These are phyloP conservation scores for Dicrostonyx torquatus DNA, from an alignment of 2,797 vertebrate species.

Conservation along the genomic window DNA sequence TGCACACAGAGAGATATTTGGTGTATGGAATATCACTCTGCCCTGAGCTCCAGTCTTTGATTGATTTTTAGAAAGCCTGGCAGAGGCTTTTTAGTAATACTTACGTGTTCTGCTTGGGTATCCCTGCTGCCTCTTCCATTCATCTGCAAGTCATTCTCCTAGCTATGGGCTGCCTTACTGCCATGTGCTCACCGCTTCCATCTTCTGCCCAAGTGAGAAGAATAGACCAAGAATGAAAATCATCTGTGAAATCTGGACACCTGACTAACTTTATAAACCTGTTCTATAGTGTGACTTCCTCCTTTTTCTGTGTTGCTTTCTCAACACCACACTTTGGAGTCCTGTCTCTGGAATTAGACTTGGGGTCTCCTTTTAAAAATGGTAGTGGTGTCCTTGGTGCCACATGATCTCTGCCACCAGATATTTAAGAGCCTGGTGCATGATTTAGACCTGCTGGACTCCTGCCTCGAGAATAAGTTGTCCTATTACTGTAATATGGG, in stretches of 20 bases:
- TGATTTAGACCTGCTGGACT: constrained; percentile 3
- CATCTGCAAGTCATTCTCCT: constrained; percentile 69
- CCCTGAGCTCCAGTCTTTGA: constrained; percentile 58
- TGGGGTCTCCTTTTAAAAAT: background rate
- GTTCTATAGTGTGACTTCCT: constrained; percentile 39
- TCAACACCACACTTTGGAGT: constrained; percentile 18
- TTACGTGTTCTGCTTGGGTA: constrained; percentile 50
- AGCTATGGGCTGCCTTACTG: constrained; percentile 68
- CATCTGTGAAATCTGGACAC: constrained; percentile 62
- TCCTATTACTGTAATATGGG: constrained; percentile 24
- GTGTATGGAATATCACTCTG: constrained; percentile 73
- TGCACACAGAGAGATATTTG: constrained; percentile 57
- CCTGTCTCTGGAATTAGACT: background rate
- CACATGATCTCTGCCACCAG: constrained; percentile 30
- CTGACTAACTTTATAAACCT: constrained; percentile 62
- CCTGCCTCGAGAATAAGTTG: constrained; percentile 58
- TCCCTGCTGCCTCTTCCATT: constrained; percentile 67
- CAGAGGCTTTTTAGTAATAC: constrained; percentile 68
- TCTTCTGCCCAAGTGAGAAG: constrained; percentile 76
- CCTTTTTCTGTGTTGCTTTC: constrained; percentile 38
- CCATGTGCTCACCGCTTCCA: constrained; percentile 52
- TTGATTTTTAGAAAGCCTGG: constrained; percentile 48
- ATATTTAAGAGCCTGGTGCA: constrained; percentile 49
- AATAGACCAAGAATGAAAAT: constrained; percentile 71
- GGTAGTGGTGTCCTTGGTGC: background rate